Evolutionary conservation across 2,888 invertebrate genomes (phyloP).

Genomic region (Chrysomela aeneicollis): DNA sequence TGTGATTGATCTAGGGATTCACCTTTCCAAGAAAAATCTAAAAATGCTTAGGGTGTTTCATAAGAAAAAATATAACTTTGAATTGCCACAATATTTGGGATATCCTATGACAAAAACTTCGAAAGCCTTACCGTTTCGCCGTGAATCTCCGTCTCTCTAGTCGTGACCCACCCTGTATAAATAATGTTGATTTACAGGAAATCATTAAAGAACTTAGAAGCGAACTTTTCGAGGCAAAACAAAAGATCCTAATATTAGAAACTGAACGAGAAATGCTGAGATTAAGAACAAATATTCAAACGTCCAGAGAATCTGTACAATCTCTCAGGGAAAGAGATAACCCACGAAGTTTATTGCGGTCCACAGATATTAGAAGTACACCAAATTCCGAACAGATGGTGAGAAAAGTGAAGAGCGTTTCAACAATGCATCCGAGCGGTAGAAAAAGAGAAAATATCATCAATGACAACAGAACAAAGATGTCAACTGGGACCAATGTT

Average conservation of each 20-base stretch:
- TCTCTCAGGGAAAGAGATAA: constrained; percentile 25
- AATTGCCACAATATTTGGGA: no score
- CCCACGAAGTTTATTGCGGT: not conserved
- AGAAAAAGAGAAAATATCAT: constrained; percentile 12
- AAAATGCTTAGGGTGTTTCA: no score
- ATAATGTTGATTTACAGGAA: constrained; percentile 42
- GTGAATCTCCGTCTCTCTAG: no score
- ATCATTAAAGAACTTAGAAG: constrained; percentile 44
- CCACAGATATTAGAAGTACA: not conserved
- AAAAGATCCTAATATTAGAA: constrained; percentile 47
- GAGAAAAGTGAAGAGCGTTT: constrained; percentile 34
- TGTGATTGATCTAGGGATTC: no score
- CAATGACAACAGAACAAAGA: constrained; percentile 23
- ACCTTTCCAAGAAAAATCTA: no score
- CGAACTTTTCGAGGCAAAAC: constrained; percentile 47
- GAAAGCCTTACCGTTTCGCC: no score
- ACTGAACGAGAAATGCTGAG: constrained; percentile 43
- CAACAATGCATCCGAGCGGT: constrained; percentile 24
- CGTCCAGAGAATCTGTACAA: constrained; percentile 38
- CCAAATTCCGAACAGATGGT: constrained; percentile 8
- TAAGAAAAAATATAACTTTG: no score
- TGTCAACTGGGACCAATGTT: constrained; percentile 26
- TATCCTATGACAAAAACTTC: no score
- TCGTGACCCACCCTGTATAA: no score
- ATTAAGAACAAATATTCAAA: constrained; percentile 21